Base-by-base conservation (phyloP, 2,888 invertebrate genomes). In the Dryomyza anilis region DNA sequence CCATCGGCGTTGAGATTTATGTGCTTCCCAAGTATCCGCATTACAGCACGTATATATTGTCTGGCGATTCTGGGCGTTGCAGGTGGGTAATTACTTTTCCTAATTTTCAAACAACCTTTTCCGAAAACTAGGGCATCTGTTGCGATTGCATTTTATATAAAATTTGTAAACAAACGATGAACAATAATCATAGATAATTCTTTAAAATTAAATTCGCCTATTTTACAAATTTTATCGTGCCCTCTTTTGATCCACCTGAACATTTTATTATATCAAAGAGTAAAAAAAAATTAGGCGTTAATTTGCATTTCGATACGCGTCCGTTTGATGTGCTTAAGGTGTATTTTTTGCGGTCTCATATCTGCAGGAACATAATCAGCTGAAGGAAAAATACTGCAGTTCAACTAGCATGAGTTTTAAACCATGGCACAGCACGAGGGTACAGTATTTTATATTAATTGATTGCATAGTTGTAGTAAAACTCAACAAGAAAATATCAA, bases 21-120 rank as follows among this genome's bases (percentile, higher is more conserved):
- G 83, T 92, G 27, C 85, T 94, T 69, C 93, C 96, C 19, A 86
- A 88, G 69, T 90, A 93, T 74, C 84, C 85, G 25, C 74, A 84
- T 21, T 84, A 86, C 64, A 87, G 89, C 60, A 88, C 89, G 3
- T 85, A 86, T 64, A 86, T 91, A 64, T 82, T 94, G 19, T 94
- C 94, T 79, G 73, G 90, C 96, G 1, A 87, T 97, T 74, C 98
- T 98, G 33, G 93, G 93, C 30, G 92, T 97, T 67, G 97, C 98
- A 74, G 94, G 94, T 74, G 14, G 16, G 36, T 55, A 19, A 7
- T 50, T 23, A 25, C 7, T 23, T 36, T 53, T 33, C 4, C 16
- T 14, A 25, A n/a, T 27, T 16, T 53, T 21, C 7, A 85, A 82
- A 91, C 93, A 0, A 95, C 97, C 0, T 86, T 98, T 74, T 96